Conservation (phyloP, 2,888 invertebrate species). For the Sesia apiformis region DNA sequence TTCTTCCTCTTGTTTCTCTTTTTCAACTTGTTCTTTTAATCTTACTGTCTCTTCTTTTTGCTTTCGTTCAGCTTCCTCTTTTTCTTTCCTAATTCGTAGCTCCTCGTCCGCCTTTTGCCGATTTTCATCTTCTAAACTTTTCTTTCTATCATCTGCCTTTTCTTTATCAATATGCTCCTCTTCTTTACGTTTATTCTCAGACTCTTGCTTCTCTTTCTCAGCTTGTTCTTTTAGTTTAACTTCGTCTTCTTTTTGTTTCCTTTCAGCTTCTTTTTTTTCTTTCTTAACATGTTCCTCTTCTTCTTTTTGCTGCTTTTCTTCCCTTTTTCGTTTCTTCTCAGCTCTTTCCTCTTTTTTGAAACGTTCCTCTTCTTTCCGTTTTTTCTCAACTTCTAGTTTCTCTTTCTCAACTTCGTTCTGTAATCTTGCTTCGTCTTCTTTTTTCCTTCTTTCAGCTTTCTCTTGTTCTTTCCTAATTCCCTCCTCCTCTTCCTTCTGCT, state of each 20-base stretch:
- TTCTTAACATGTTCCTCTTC: not conserved
- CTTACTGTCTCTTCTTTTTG: constrained; percentile 6
- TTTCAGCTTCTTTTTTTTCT: not conserved
- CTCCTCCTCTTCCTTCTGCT: constrained; percentile 4
- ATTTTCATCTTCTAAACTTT: constrained; percentile 5
- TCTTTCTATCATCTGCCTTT: constrained; percentile 4
- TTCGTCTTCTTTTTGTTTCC: not conserved
- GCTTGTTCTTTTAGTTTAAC: not conserved
- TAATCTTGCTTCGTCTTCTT: constrained; percentile 3
- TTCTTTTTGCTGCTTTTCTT: not conserved
- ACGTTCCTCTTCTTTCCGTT: not conserved
- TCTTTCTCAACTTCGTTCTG: not conserved
- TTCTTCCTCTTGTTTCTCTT: constrained; percentile 5
- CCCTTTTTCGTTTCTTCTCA: not conserved
- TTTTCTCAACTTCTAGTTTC: not conserved
- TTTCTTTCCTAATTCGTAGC: constrained; percentile 6
- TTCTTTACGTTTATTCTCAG: constrained; percentile 1
- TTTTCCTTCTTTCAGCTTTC: constrained; percentile 7
- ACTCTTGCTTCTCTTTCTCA: constrained; percentile 9
- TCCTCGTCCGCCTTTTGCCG: not conserved
- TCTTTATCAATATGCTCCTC: constrained; percentile 12
- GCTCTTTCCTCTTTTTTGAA: not conserved
- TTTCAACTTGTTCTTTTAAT: constrained; percentile 5
- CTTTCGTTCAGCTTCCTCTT: constrained; percentile 5
- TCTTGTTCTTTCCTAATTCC: constrained; percentile 12